Evolutionary conservation across 1,140 invertebrate genomes (phyloP).

Genomic region (Eciton burchellii): DNA sequence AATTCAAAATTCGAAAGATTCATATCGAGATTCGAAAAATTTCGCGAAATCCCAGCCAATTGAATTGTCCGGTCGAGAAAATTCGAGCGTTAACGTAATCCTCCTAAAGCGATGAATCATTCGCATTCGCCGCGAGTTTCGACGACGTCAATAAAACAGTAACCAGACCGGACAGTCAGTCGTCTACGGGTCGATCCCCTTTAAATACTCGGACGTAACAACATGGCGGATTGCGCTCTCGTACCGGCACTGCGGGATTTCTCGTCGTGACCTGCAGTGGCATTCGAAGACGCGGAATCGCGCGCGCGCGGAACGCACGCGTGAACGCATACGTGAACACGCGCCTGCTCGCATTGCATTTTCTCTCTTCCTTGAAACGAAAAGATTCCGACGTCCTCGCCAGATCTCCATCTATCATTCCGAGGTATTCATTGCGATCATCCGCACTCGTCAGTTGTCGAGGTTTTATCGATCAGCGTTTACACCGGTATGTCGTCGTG

Average conservation of each 20-base stretch:
- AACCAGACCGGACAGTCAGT: background rate
- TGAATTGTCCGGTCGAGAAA: no score
- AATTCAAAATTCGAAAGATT: no score
- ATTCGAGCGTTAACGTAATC: no score
- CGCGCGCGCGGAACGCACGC: slow-evolving; percentile 34
- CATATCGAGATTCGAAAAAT: no score
- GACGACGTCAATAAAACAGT: slow-evolving; percentile 10
- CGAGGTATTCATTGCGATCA: background rate
- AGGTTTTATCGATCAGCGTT: slow-evolving; percentile 27
- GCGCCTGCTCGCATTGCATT: background rate
- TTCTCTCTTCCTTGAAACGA: no score
- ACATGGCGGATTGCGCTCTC: slow-evolving; percentile 39
- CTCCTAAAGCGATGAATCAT: no score
- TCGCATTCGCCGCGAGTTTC: no score
- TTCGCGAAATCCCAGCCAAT: no score
- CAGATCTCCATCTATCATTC: no score
- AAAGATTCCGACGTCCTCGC: background rate
- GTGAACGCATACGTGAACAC: background rate
- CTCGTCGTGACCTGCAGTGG: slow-evolving; percentile 26
- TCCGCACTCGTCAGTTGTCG: slow-evolving; percentile 3
- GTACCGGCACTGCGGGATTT: slow-evolving; percentile 24
- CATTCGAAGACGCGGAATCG: slow-evolving; percentile 11
- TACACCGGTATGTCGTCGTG: slow-evolving; percentile 8
- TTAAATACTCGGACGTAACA: slow-evolving; percentile 9
- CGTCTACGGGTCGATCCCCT: background rate